Evolutionary conservation across 2,797 vertebrate species (phyloP).

Genomic region (Aulostomus chinensis): DNA sequence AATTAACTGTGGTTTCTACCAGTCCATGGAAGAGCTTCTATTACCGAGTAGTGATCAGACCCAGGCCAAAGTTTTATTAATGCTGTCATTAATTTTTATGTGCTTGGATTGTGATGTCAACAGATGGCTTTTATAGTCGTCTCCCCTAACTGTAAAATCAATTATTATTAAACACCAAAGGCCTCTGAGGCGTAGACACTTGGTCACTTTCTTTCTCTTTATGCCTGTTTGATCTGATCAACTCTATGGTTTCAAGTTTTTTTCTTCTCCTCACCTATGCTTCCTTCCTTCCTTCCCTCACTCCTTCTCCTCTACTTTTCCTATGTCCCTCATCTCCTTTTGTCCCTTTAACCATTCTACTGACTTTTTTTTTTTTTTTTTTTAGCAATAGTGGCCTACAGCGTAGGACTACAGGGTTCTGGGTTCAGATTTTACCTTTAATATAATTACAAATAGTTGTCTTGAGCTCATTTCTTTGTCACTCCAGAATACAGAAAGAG

Average conservation of each 20-base stretch:
- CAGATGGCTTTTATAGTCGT: conserved; percentile 11
- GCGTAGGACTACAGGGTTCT: too few relatives aligned
- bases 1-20: conserved; percentile 5
- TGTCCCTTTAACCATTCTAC: too few relatives aligned
- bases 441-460: too few relatives aligned
- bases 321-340: neutral
- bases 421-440: too few relatives aligned
- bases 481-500: too few relatives aligned
- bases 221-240: neutral
- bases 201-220: neutral
- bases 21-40: neutral
- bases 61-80: conserved; percentile 32
- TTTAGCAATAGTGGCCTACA: too few relatives aligned
- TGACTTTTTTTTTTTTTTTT: too few relatives aligned
- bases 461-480: too few relatives aligned
- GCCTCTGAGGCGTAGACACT: neutral
- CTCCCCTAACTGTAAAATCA: conserved; percentile 17
- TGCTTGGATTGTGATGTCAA: conserved; percentile 24
- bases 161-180: conserved; percentile 18
- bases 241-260: neutral
- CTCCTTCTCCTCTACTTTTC: neutral
- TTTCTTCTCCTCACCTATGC: neutral
- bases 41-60: neutral
- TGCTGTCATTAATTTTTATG: conserved; percentile 33
- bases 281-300: neutral